phyloP scores from a whole-genome alignment of 2,888 invertebrate species.

The Hydrotaea diabolus region DNA sequence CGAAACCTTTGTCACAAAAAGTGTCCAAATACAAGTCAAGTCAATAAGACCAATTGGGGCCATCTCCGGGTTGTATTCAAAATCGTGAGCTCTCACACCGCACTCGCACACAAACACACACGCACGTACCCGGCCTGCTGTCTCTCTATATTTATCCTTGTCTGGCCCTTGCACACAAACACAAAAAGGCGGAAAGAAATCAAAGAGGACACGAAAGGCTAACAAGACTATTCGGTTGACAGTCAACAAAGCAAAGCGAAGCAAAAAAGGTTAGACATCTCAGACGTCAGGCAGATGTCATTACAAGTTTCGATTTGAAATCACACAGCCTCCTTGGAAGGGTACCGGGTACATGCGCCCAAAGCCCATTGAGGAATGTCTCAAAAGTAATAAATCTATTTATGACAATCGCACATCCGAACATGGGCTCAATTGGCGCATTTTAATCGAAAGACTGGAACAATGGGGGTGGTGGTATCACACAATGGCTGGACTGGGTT shows the following conservation, averaged over 20 bases:
- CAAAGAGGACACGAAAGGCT: constrained; percentile 23
- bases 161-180: neutral
- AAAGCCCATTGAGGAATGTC: neutral
- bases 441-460: no score
- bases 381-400: constrained; percentile 27
- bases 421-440: no score
- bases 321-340: neutral
- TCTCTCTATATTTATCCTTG: no score
- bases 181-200: neutral
- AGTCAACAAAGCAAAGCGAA: neutral
- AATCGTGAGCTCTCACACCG: neutral
- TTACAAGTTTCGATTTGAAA: constrained; percentile 2
- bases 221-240: constrained; percentile 22
- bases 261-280: constrained; percentile 19
- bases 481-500: no score
- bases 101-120: neutral
- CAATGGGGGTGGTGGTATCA: no score
- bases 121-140: no score
- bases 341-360: neutral
- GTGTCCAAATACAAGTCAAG: constrained; percentile 49
- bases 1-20: constrained; percentile 58
- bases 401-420: neutral
- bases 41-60: constrained; percentile 54
- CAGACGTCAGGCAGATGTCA: constrained; percentile 21
- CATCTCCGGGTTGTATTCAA: constrained; percentile 31